Percentiles rank a stretch among this genome's conserved stretches.
phyloP scores from a whole-genome alignment of 2,888 invertebrate species.

The Pteria penguin region DNA sequence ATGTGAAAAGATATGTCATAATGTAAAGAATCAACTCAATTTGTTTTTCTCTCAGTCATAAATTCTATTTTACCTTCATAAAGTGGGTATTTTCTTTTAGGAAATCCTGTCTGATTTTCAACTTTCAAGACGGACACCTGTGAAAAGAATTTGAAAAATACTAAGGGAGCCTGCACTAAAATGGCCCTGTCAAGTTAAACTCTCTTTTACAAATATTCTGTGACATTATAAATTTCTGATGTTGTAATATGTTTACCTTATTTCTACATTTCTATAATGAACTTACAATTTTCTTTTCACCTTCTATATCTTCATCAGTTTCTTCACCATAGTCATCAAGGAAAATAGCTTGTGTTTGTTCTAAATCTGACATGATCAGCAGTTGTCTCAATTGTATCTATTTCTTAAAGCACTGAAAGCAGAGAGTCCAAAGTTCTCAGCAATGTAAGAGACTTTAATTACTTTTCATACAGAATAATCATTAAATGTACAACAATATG shows the following conservation, averaged over 20 bases:
- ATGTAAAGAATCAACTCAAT: neutral
- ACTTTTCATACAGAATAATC: too few relatives aligned
- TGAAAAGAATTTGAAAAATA: too few relatives aligned
- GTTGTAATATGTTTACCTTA: neutral
- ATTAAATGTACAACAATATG: too few relatives aligned
- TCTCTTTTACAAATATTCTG: too few relatives aligned
- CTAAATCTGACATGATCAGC: constrained; percentile 52
- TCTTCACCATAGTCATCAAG: constrained; percentile 62
- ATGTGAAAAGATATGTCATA: too few relatives aligned
- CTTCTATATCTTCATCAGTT: constrained; percentile 55
- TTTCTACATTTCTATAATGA: neutral
- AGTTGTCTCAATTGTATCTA: too few relatives aligned
- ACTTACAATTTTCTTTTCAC: constrained; percentile 52
- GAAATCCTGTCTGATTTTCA: constrained; percentile 63
- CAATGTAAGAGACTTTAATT: too few relatives aligned
- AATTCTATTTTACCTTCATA: constrained; percentile 71
- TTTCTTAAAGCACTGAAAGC: too few relatives aligned
- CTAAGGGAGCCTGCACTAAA: too few relatives aligned
- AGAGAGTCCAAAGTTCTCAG: too few relatives aligned
- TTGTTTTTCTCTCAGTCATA: neutral
- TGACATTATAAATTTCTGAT: too few relatives aligned
- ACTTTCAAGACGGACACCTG: constrained; percentile 68
- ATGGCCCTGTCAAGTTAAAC: too few relatives aligned
- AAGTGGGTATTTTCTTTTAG: constrained; percentile 62
- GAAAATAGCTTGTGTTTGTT: constrained; percentile 70